Base-by-base conservation (phyloP, 2,888 invertebrate species). In the Temnothorax unifasciatus region DNA sequence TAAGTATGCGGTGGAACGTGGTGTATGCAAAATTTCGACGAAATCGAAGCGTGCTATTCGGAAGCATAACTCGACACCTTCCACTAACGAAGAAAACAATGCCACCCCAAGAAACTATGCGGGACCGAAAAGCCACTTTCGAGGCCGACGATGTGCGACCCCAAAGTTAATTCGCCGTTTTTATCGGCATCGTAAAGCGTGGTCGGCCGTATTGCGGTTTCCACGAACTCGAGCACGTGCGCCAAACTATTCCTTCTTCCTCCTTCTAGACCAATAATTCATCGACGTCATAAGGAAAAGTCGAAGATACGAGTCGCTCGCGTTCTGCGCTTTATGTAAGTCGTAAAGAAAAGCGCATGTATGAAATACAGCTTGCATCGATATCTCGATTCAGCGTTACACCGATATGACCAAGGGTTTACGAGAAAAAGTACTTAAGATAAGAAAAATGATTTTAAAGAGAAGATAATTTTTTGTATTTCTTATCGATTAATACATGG, bases 151-250 rank as follows among this genome's bases (percentile, higher is more conserved):
- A 73, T 59, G 47, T 73, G 79, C 73, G 77, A 79, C 13, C 73
- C n/a, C 34, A 34, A 59, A 73, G 59, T 79, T 79, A 79, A 79
- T 79, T 79, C 57, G 21, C 41, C 71, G 59, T 71, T 79, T 79
- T 79, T 73, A 79, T 79, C 73, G 57, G 21, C 2, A 21, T 73
- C 74, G n/a, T 71, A 79, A 79, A 79, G 57, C 57, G 41, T n/a
- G 57, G 47, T 21, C 73, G 47, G 34, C 29, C 57, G 57, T 79
- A 79, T 59, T 47, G 73, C 59, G 47, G 47, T 73, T 47, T 50
- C 25, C n/a, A 21, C 34, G 34, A 47, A 21, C n/a, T 57, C 69
- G 54, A 44, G 25, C 76, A 25, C 41, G 57, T 34, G 57, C 34
- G 47, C 59, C 21, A 63, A 75, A 75, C 63, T 44, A 44, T 79